Conservation (phyloP, 2,797 vertebrate species). For the Hippoglossus hippoglossus region DNA sequence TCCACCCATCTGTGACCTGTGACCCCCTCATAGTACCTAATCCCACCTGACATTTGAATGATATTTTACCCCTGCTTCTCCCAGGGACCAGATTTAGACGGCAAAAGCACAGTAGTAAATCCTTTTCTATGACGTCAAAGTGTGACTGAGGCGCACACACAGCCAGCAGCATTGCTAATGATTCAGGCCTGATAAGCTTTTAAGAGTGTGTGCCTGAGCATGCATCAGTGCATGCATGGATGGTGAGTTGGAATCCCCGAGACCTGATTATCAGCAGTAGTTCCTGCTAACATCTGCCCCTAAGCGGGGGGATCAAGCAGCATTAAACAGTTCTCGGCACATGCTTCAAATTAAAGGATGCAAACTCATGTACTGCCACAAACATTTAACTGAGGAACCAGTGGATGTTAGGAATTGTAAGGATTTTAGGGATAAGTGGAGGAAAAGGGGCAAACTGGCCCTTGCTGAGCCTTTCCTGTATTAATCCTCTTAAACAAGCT, state of each 20-base stretch:
- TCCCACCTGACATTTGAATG: constrained; percentile 73
- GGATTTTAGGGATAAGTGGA: constrained; percentile 53
- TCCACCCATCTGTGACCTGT: constrained; percentile 41
- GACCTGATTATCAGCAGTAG: constrained; percentile 71
- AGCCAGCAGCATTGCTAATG: constrained; percentile 44
- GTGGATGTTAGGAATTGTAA: constrained; percentile 49
- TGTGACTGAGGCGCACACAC: constrained; percentile 38
- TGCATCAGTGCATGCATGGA: constrained; percentile 41
- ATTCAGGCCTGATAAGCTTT: constrained; percentile 63
- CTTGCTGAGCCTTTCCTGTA: constrained; percentile 35
- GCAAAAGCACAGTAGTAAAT: constrained; percentile 47
- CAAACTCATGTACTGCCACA: constrained; percentile 43
- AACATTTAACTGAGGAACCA: constrained; percentile 48
- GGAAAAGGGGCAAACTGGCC: constrained; percentile 49
- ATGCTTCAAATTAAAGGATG: constrained; percentile 65
- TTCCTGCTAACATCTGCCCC: constrained; percentile 69
- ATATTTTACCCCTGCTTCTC: constrained; percentile 64
- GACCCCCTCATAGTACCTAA: constrained; percentile 50
- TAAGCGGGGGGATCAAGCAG: constrained; percentile 56
- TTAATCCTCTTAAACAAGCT: constrained; percentile 72
- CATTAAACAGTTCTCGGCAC: constrained; percentile 52
- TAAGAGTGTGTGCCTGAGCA: constrained; percentile 47
- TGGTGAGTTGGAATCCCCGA: constrained; percentile 58
- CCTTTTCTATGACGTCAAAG: constrained; percentile 37
- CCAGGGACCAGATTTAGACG: constrained; percentile 29